Percentiles rank a stretch among this genome's conserved stretches.
These are phyloP conservation scores for Leiothrix lutea DNA, from an alignment of 2,113 vertebrate species.

Conservation along the genomic window DNA sequence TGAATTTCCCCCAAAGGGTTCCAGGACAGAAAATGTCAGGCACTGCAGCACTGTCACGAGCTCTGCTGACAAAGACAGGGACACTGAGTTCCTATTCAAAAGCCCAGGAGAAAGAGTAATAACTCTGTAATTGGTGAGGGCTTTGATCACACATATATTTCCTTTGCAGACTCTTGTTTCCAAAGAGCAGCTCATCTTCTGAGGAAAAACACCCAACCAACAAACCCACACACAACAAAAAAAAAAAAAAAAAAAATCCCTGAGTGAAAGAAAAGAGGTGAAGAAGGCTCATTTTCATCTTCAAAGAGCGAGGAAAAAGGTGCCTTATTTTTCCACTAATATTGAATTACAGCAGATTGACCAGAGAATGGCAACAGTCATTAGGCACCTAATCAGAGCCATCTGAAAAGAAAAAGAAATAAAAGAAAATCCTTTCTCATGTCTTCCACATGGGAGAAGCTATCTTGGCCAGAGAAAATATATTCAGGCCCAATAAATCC, in stretches of 20 bases:
- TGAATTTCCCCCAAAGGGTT: not conserved
- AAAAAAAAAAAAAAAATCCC: not conserved
- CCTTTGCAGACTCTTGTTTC: conserved; percentile 49
- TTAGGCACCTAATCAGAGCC: conserved; percentile 66
- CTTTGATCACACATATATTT: conserved; percentile 77
- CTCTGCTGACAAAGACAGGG: conserved; percentile 13
- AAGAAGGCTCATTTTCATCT: conserved; percentile 65
- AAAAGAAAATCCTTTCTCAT: conserved; percentile 25
- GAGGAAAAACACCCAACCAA: not conserved
- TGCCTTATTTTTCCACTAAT: conserved; percentile 69
- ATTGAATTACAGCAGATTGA: conserved; percentile 70
- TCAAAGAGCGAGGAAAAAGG: conserved; percentile 63
- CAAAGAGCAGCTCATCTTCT: conserved; percentile 69
- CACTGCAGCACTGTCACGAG: not conserved
- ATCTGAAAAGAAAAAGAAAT: conserved; percentile 22
- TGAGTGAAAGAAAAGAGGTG: conserved; percentile 3
- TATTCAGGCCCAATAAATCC: not conserved
- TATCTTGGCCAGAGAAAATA: not conserved
- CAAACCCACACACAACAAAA: not conserved
- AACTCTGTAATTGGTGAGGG: conserved; percentile 61
- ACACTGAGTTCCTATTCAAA: not conserved
- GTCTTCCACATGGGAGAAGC: not conserved
- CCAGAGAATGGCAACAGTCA: conserved; percentile 64
- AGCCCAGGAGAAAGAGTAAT: conserved; percentile 55
- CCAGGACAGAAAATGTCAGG: not conserved